Conservation (phyloP, 2,113 vertebrate genomes). For the Blennius ocellaris region DNA sequence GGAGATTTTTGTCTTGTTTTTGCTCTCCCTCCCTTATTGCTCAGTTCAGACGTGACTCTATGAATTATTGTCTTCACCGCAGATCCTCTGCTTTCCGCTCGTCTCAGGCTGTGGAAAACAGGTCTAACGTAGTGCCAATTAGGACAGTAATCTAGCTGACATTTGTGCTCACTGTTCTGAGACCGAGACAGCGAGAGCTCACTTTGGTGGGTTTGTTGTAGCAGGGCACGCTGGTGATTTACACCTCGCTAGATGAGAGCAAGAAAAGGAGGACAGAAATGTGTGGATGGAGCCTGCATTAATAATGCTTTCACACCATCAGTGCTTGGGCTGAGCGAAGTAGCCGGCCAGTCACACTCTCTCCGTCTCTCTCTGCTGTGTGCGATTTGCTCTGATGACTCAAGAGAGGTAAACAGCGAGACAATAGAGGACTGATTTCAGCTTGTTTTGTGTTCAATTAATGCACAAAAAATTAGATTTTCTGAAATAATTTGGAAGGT, state of each 20-base stretch:
- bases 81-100: constrained; percentile 20
- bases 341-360: not conserved
- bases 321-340: constrained; percentile 4
- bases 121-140: constrained; percentile 42
- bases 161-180: constrained; percentile 52
- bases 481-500: constrained; percentile 20
- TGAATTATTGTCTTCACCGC: constrained; percentile 37
- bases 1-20: constrained; percentile 5
- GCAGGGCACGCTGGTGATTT: constrained; percentile 9
- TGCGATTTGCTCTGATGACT: constrained; percentile 37
- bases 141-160: constrained; percentile 67
- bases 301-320: constrained; percentile 24
- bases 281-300: constrained; percentile 12
- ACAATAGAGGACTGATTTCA: constrained; percentile 49
- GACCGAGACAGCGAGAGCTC: constrained; percentile 40
- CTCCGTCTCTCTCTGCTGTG: not conserved
- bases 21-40: not conserved
- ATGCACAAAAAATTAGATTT: constrained; percentile 12
- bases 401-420: constrained; percentile 17
- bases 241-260: constrained; percentile 18
- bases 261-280: constrained; percentile 4
- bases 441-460: constrained; percentile 30
- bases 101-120: constrained; percentile 24
- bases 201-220: constrained; percentile 32
- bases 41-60: constrained; percentile 12